Evolutionary conservation across 2,888 invertebrate species (phyloP), one percentile per base, ranked within the genome.

Genomic region (Tiliacea citrago): DNA sequence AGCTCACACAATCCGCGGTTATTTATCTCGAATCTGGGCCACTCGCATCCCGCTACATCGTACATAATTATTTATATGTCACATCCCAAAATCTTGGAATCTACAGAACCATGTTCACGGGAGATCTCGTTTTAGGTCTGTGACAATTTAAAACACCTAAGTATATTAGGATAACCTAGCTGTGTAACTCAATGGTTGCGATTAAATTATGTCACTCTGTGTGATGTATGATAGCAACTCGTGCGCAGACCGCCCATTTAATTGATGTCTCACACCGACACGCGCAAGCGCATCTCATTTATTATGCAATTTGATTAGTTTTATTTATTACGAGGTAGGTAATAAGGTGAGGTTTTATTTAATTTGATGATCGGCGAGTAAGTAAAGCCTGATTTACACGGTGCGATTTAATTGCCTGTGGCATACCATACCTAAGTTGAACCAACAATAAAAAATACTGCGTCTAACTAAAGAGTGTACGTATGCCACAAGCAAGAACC

Each of bases 181-280:
- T 57, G 35, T 42, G 24, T 83, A 76, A 79, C 61, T 72, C 61
- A 76, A 76, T 79, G 63, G 39, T 24, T 21, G n/a, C 60, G 53
- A 86, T 83, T 74, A 39, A 83, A 79, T 86, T 79, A 86, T 79
- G 62, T 86, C 79, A 78, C 29, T 78, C 39, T 10, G 29, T 66
- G 57, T 77, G 77, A 77, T 82, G n/a, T 76, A 82, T 70, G 35
- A 49, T 53, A 71, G 68, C 62, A 65, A 60, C 69, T 55, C 75
- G 68, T 62, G 87, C 73, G 70, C 77, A 77, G 69, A 21, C 61
- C 45, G 29, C 39, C 62, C 65, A 10, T 75, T 77, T 79, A 85
- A 87, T 85, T 85, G 67, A 73, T 63, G 61, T 57, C 63, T 4
- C 51, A 53, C 4, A 39, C 39, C 39, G 39, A 2, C 39, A 39